Evolutionary conservation across 2,113 vertebrate genomes (phyloP).

Genomic region (Coregonus clupeaformis): DNA sequence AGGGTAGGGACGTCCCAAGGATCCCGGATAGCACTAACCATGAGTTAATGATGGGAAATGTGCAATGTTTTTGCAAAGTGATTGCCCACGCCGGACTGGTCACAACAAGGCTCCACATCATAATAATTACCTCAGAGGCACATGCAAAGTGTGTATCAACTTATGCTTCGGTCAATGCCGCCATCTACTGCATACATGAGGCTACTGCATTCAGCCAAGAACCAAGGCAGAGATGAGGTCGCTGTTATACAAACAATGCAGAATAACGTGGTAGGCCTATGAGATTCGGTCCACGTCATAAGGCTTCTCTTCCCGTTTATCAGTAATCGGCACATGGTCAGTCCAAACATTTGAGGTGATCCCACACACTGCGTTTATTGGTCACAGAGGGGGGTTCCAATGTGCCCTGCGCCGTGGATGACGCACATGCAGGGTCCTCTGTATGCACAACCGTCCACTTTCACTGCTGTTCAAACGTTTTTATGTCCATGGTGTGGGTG

Average conservation of each 20-base stretch:
- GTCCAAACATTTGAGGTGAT: slow-evolving; percentile 49
- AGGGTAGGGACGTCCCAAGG: too few relatives aligned
- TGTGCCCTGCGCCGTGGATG: background rate
- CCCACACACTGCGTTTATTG: slow-evolving; percentile 18
- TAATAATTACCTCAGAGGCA: too few relatives aligned
- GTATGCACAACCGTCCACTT: too few relatives aligned
- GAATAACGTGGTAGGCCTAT: background rate
- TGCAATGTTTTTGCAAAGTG: background rate
- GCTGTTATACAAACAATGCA: background rate
- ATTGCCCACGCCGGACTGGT: background rate
- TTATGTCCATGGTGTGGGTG: background rate
- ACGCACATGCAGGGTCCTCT: slow-evolving; percentile 2
- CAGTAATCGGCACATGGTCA: slow-evolving; percentile 54
- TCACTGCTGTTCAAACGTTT: background rate
- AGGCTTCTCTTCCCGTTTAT: slow-evolving; percentile 50
- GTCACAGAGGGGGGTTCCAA: too few relatives aligned
- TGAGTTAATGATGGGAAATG: background rate
- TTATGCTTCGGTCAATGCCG: slow-evolving; percentile 18
- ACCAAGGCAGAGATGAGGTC: background rate
- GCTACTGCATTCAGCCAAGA: slow-evolving; percentile 7
- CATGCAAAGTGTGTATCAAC: too few relatives aligned
- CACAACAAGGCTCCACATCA: too few relatives aligned
- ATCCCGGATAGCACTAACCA: background rate
- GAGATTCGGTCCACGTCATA: too few relatives aligned
- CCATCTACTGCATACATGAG: slow-evolving; percentile 49